Base-by-base conservation (phyloP, 2,113 vertebrate genomes). In the Ornithorhynchus anatinus region DNA sequence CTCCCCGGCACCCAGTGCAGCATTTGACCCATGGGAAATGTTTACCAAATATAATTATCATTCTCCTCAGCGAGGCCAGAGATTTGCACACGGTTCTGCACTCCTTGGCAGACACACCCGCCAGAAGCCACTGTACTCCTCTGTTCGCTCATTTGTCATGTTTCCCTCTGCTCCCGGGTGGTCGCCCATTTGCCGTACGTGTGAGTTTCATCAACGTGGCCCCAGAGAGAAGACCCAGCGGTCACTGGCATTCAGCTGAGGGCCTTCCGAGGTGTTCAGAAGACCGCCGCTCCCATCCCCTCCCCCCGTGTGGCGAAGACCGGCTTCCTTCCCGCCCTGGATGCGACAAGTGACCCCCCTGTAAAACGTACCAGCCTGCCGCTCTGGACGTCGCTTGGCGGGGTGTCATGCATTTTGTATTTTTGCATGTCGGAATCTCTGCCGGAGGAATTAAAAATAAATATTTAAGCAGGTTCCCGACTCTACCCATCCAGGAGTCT, bases 361-460 rank as follows among this genome's bases (percentile, higher is more conserved):
- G 69, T 58, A 81, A 59, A 67, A 67, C 17, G 16, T 6, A 23
- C 39, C n/a, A 44, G 57, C 63, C 83, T 73, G 48, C 70, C 75
- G 72, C 72, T 68, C 57, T 80, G 72, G 75, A 61, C 60, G 70
- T 64, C 63, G 62, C 79, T 84, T 53, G 59, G 68, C 75, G 75
- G 72, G 77, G 72, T 72, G 69, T 66, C 59, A 59, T 77, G 72
- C 58, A 81, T 81, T 81, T 81, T 84, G 69, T 77, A 79, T 63
- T 85, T 85, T 75, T 75, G 53, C 72, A 77, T 73, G 78, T 84
- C 67, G 48, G 69, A 81, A 67, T 81, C 67, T 72, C 77, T 84
- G 80, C 78, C 67, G 72, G 69, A 80, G 69, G 78, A 87, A 84
- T 81, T 84, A 84, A 81, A 75, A 84, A 81, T 84, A 87, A 85